Evolutionary conservation across 92 coral and sea anemone species (phyloP).

Genomic region (Isaurus tuberculatus): DNA sequence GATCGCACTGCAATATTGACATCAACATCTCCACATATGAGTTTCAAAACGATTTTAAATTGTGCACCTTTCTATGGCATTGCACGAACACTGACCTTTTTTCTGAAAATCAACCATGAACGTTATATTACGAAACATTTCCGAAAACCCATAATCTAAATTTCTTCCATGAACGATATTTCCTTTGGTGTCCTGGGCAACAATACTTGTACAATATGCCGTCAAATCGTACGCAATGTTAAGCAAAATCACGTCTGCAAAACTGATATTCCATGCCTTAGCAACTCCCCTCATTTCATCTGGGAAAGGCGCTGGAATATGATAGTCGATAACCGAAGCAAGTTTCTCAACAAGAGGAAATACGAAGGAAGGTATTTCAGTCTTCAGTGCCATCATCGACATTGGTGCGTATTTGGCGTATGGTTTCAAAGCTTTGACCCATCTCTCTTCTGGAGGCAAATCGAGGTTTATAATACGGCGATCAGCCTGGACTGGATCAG

Average conservation of each 20-base stretch:
- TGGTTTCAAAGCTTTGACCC: slow-evolving; percentile 66
- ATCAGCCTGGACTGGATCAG: slow-evolving; percentile 74
- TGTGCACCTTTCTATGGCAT: neutral
- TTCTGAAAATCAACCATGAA: slow-evolving; percentile 80
- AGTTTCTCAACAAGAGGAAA: slow-evolving; percentile 70
- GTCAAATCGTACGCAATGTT: slow-evolving; percentile 82
- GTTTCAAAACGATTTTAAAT: too few relatives aligned
- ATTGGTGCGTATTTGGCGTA: slow-evolving; percentile 58
- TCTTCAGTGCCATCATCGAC: slow-evolving; percentile 36
- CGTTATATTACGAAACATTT: slow-evolving; percentile 66
- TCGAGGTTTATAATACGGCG: slow-evolving; percentile 75
- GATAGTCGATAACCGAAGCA: slow-evolving; percentile 60
- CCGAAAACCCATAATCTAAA: slow-evolving; percentile 72
- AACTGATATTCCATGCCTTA: slow-evolving; percentile 64
- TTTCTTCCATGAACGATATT: slow-evolving; percentile 80
- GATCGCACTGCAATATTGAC: too few relatives aligned
- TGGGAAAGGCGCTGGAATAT: slow-evolving; percentile 81
- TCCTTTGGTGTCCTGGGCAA: slow-evolving; percentile 78
- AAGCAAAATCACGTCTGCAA: slow-evolving; percentile 68
- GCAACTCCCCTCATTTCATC: slow-evolving; percentile 83
- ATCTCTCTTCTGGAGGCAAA: slow-evolving; percentile 82
- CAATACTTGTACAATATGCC: slow-evolving; percentile 91
- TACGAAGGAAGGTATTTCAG: slow-evolving; percentile 47
- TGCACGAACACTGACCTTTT: slow-evolving; percentile 69
- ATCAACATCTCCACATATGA: too few relatives aligned